Base-by-base conservation (phyloP, 1,140 invertebrate species). In the Oscheius sp. region DNA sequence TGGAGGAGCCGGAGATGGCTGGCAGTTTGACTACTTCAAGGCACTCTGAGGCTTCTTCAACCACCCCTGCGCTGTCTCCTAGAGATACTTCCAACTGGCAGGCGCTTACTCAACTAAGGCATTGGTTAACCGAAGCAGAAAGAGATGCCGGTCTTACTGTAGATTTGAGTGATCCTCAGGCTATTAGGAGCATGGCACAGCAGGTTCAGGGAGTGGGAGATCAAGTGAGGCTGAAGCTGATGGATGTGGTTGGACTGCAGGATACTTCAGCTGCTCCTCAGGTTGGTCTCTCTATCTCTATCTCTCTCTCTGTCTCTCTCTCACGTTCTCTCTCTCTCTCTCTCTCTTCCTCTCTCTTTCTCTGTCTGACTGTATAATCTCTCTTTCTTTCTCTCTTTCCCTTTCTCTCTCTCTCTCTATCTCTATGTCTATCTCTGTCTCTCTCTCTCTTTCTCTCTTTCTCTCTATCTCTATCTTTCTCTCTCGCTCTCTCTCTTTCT, bases 41-140 rank as follows among this genome's bases (percentile, higher is more conserved):
- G 15, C 61, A 63, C 32, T 15, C 10, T n/a, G 61, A 63, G 20
- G 29, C 23, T 31, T 4, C 61, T n/a, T 36, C 61, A 10, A 32
- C 61, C 10, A 63, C 61, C 10, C 18, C 61, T 32, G 15, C 31
- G 7, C 36, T 34, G 10, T 63, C 61, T 13, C 7, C 32, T 32
- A 34, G 61, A 63, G 61, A 38, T 42, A 26, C 61, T 55, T 55
- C 49, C 49, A 55, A 63, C 29, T 36, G 36, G 32, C 23, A 63
- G 7, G 36, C 36, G n/a, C 63, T 84, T 32, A 82, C 79, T 13
- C 71, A 79, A 23, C 32, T 83, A 10, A 28, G 69, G 4, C 81
- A 82, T 15, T 77, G 80, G 78, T 55, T 82, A 29, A 73, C 74
- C 23, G 80, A 82, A 52, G 66, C 76, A 0, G 80, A 84, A 70